Evolutionary conservation across 2,797 vertebrate species (phyloP).

Genomic region (Phalloptychus januarius): DNA sequence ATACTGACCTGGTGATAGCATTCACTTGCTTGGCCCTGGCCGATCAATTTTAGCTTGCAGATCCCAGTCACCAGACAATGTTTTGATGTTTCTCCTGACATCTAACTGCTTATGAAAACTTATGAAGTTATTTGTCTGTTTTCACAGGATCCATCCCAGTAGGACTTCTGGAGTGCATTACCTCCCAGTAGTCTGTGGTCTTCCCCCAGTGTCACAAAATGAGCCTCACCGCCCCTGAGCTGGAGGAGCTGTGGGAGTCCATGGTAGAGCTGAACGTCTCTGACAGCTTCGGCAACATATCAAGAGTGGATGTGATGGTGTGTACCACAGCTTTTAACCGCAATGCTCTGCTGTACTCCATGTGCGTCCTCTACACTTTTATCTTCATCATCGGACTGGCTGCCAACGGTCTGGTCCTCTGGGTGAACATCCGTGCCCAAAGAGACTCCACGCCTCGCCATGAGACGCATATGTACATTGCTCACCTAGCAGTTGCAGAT

Average conservation of each 20-base stretch:
- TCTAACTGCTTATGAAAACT: constrained; percentile 17
- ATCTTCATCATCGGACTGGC: constrained; percentile 92
- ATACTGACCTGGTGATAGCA: neutral
- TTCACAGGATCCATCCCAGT: constrained; percentile 53
- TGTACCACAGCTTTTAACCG: constrained; percentile 85
- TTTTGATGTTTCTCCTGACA: neutral
- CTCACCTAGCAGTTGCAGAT: constrained; percentile 91
- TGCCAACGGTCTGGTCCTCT: constrained; percentile 92
- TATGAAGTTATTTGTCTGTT: constrained; percentile 50
- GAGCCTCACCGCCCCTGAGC: constrained; percentile 83
- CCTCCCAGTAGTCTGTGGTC: constrained; percentile 34
- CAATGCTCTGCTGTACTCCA: constrained; percentile 83
- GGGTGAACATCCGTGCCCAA: constrained; percentile 91
- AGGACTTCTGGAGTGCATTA: constrained; percentile 41
- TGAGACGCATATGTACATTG: constrained; percentile 93
- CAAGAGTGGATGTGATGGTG: constrained; percentile 83
- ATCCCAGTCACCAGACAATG: neutral
- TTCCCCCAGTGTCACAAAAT: constrained; percentile 48
- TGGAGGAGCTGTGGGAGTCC: constrained; percentile 83
- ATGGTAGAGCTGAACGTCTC: constrained; percentile 86
- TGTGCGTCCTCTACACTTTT: constrained; percentile 91
- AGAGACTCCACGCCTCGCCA: constrained; percentile 85
- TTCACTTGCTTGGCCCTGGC: neutral
- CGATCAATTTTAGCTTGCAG: neutral
- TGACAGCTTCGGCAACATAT: constrained; percentile 77